Percentiles rank a stretch among this genome's conserved stretches.
phyloP scores from a whole-genome alignment of 2,797 vertebrate species.

The Pempheris klunzingeri region DNA sequence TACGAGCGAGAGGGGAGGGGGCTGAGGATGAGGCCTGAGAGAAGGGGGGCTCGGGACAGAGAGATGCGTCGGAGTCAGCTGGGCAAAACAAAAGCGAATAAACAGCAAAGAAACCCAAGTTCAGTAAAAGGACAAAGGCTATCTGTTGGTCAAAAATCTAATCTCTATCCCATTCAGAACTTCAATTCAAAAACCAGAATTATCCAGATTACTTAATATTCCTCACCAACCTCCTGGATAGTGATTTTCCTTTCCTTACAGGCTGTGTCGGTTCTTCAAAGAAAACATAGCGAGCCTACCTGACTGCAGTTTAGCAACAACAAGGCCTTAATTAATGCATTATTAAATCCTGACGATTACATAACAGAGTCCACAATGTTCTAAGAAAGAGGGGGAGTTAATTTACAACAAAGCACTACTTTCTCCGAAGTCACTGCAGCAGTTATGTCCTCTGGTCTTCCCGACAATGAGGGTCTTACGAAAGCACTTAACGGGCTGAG shows the following conservation, averaged over 20 bases:
- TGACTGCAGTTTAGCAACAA: constrained; percentile 40
- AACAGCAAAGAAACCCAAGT: constrained; percentile 11
- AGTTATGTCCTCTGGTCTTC: constrained; percentile 20
- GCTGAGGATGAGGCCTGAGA: constrained; percentile 19
- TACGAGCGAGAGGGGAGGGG: constrained; percentile 16
- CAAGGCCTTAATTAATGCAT: constrained; percentile 64
- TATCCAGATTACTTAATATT: constrained; percentile 21
- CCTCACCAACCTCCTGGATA: neutral
- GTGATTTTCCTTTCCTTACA: constrained; percentile 3
- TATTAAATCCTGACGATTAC: constrained; percentile 66
- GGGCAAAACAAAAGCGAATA: constrained; percentile 31
- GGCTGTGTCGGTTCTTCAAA: constrained; percentile 3
- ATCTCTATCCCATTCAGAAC: neutral
- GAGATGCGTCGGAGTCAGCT: constrained; percentile 8
- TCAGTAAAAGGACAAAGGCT: neutral
- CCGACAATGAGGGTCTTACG: constrained; percentile 33
- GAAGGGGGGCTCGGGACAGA: neutral
- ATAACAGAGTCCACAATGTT: constrained; percentile 61
- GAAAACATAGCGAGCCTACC: constrained; percentile 41
- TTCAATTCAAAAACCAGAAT: constrained; percentile 22
- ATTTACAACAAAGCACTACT: constrained; percentile 42
- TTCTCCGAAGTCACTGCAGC: constrained; percentile 37
- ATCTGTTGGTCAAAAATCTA: constrained; percentile 1
- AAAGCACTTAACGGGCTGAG: constrained; percentile 39
- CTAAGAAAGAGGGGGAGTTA: constrained; percentile 58